Base-by-base conservation (phyloP, 1,140 invertebrate species). In the Pararge aegeria region DNA sequence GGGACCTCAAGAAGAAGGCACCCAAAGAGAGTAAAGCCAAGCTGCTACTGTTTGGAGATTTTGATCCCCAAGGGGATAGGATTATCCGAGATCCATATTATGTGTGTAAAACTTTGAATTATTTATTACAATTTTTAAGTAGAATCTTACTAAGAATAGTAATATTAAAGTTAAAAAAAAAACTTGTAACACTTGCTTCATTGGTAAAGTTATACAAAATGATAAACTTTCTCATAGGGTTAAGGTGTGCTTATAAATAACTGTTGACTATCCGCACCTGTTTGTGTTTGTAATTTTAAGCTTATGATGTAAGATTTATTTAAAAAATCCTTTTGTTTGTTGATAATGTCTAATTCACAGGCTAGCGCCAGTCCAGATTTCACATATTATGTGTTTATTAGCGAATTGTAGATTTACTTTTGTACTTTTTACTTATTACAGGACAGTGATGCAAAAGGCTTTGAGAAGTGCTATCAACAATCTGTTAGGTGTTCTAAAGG, bases 81-180 rank as follows among this genome's bases (percentile, higher is more conserved):
- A 95, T 96, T 69, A 97, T 98, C 70, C 91, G 94, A 78, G 97
- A 98, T 92, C 97, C 97, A 9, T 97, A 97, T 82, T 97, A 96
- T 92, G 96, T 94, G 88, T 89, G 92, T 89, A 66, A 15, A 49
- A 42, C 38, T 2, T 18, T 10, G 16, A 10, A 34, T 58, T 38
- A 7, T 5, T 27, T 0, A 42, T 42, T 24, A 7, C 1, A 34
- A 3, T 34, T 34, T 34, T 12, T 2, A 34, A 34, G 30, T n/a
- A 4, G 3, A 34, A 12, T 34, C 10, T 12, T 10, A n/a, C 12
- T 34, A 10, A 34, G 5, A 7, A 27, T 4, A 27, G 27, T 27
- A 9, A 5, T 27, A 27, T 27, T 27, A 7, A 5, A 27, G 5
- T 27, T 21, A 18, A 5, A 10, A 9, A 44, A 15, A 24, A 42